Conservation (phyloP, 53 echinoderm and acorn worm species). For the Glandiceps talaboti region DNA sequence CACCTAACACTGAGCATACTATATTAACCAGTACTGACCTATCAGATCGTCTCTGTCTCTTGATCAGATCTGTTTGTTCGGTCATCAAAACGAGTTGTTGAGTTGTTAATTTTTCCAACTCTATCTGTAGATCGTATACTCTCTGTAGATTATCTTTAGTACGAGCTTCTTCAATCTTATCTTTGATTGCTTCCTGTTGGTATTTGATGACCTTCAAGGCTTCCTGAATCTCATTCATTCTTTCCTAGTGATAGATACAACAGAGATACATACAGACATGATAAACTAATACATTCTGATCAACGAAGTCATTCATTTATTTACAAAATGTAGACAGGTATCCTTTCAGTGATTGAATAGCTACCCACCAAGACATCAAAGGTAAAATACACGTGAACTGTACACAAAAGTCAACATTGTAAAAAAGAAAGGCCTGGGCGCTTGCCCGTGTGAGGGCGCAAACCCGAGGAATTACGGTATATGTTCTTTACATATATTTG, state of each 20-base stretch:
- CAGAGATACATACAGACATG: neutral
- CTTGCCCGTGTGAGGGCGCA: no score
- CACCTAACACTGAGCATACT: no score
- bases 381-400: no score
- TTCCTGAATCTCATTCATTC: conserved; percentile 81
- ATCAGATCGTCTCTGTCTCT: conserved; percentile 82
- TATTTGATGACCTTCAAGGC: conserved; percentile 58
- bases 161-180: conserved; percentile 63
- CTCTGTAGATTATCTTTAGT: conserved; percentile 71
- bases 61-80: conserved; percentile 94
- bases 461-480: no score
- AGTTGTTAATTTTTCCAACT: conserved; percentile 89
- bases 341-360: no score
- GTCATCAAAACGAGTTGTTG: conserved; percentile 96
- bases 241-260: conserved; percentile 51
- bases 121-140: conserved; percentile 83
- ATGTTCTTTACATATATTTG: no score
- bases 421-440: no score
- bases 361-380: no score
- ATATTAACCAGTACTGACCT: conserved; percentile 38
- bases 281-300: conserved; percentile 1
- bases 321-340: neutral
- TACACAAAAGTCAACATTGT: no score
- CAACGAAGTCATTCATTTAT: neutral
- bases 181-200: conserved; percentile 69